A percentile compares a stretch with the other conserved stretches of the same genome.
These are phyloP conservation scores for Acrocephalus arundinaceus DNA, from an alignment of 2,113 vertebrate genomes.

Conservation along the genomic window DNA sequence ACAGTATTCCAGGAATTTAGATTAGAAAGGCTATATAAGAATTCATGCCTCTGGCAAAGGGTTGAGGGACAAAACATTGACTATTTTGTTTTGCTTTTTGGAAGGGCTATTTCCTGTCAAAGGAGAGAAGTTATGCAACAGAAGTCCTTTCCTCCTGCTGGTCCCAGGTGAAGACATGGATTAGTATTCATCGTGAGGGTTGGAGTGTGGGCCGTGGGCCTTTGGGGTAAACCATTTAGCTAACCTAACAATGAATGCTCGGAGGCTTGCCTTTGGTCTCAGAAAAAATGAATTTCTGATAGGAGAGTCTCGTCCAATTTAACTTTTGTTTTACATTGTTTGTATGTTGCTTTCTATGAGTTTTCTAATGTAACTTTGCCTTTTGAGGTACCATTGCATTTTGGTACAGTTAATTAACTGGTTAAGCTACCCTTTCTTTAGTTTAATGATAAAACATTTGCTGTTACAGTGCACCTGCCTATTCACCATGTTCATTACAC, in stretches of 20 bases:
- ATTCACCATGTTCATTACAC: background rate
- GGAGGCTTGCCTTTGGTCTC: rapidly evolving
- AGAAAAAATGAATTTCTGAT: background rate
- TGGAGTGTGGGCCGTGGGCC: background rate
- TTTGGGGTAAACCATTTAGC: background rate
- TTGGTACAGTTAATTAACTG: background rate
- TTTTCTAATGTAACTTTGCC: background rate
- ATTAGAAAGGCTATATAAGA: background rate
- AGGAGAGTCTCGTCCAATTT: background rate
- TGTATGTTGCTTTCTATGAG: background rate
- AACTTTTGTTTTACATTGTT: background rate
- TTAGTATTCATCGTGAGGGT: background rate
- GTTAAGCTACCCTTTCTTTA: background rate
- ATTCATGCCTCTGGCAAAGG: background rate
- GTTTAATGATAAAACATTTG: background rate
- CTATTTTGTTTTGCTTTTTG: background rate
- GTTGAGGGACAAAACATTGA: background rate
- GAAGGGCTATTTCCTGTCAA: background rate
- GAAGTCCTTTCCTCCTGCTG: background rate
- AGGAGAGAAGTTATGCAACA: background rate
- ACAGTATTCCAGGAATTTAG: background rate
- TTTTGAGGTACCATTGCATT: background rate
- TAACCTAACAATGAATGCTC: background rate
- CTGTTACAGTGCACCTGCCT: background rate
- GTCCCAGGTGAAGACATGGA: background rate